These are phyloP conservation scores for Horisme vitalbata DNA, from an alignment of 2,888 invertebrate species.

Conservation along the genomic window DNA sequence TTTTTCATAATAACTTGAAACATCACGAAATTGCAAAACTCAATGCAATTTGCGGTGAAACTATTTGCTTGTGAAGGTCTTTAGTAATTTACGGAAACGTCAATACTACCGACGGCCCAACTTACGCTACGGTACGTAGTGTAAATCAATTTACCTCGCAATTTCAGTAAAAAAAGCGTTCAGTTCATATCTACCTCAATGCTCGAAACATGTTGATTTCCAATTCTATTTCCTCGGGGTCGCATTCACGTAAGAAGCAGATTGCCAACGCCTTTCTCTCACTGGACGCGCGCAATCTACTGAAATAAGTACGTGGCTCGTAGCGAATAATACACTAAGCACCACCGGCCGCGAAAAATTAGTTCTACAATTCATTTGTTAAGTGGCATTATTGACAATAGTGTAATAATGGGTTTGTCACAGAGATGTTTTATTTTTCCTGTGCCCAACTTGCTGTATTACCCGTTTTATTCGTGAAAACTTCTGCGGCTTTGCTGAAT, in stretches of 20 bases:
- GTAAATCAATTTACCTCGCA: conserved; percentile 52
- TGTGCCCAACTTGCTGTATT: too few relatives aligned
- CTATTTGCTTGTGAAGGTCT: conserved; percentile 39
- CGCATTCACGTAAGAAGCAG: conserved; percentile 22
- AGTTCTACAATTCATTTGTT: too few relatives aligned
- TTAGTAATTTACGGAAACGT: conserved; percentile 52
- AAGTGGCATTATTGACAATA: too few relatives aligned
- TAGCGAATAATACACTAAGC: too few relatives aligned
- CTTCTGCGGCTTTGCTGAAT: conserved; percentile 36
- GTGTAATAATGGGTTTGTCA: too few relatives aligned
- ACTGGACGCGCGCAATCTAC: too few relatives aligned
- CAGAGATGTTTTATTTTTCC: too few relatives aligned
- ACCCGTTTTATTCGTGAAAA: conserved; percentile 5
- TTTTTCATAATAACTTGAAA: neutral
- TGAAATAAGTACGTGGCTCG: too few relatives aligned
- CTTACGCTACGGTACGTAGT: conserved; percentile 31
- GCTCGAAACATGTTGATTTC: conserved; percentile 36
- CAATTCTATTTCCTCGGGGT: conserved; percentile 38
- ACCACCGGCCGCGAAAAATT: too few relatives aligned
- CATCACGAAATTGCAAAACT: conserved; percentile 29
- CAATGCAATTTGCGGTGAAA: conserved; percentile 37
- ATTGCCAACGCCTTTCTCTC: too few relatives aligned
- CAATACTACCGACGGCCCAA: conserved; percentile 39
- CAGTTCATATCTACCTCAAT: conserved; percentile 15
- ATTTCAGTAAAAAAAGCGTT: conserved; percentile 36